Conservation (phyloP, 2,797 vertebrate species). For the Coranthus polyacanthus region DNA sequence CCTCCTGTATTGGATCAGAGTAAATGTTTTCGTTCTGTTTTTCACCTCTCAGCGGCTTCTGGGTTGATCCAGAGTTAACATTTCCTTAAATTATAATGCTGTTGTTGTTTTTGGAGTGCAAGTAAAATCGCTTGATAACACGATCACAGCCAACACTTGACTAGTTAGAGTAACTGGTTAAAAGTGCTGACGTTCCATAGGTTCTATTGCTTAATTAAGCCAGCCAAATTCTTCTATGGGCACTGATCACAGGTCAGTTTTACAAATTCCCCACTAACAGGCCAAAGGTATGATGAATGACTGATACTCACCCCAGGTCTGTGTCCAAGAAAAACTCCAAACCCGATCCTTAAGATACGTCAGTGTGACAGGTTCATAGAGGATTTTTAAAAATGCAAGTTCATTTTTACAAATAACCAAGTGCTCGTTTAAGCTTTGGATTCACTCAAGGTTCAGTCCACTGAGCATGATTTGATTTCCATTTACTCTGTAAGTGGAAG, state of each 20-base stretch:
- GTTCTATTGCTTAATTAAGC: constrained; percentile 30
- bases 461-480: constrained; percentile 69
- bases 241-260: constrained; percentile 36
- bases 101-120: constrained; percentile 61
- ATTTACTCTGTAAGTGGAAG: constrained; percentile 64
- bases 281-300: constrained; percentile 4
- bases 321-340: constrained; percentile 25
- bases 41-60: constrained; percentile 44
- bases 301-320: constrained; percentile 15
- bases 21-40: constrained; percentile 26
- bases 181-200: constrained; percentile 46
- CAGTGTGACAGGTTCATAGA: constrained; percentile 39
- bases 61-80: constrained; percentile 64
- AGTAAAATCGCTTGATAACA: constrained; percentile 65
- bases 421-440: constrained; percentile 67
- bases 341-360: constrained; percentile 23
- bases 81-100: constrained; percentile 74
- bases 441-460: constrained; percentile 73
- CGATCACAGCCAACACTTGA: constrained; percentile 54
- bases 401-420: constrained; percentile 57
- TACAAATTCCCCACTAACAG: constrained; percentile 16
- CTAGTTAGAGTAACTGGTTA: constrained; percentile 53
- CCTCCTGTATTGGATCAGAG: constrained; percentile 49
- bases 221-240: constrained; percentile 23
- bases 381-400: constrained; percentile 39